Conservation (phyloP, 2,888 invertebrate genomes). For the Drosophila birchii region DNA sequence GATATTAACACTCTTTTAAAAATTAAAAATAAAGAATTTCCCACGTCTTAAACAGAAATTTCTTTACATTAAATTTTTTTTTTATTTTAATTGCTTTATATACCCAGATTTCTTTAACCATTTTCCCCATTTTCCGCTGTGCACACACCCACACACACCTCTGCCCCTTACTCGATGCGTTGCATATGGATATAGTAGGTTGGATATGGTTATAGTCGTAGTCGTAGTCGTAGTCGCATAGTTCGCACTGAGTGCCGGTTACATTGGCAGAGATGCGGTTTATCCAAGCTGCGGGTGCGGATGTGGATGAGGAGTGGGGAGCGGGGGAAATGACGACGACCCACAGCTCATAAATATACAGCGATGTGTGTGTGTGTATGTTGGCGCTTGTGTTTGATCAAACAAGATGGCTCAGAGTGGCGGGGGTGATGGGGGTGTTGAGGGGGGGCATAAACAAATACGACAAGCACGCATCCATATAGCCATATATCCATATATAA, state of each 20-base stretch:
- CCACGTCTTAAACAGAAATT: neutral
- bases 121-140: constrained; percentile 2
- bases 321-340: constrained; percentile 11
- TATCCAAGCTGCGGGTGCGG: constrained; percentile 28
- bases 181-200: constrained; percentile 9
- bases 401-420: constrained; percentile 58
- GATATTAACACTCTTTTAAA: neutral
- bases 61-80: neutral
- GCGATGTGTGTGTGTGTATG: constrained; percentile 39
- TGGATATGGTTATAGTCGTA: neutral
- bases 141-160: neutral
- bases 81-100: neutral
- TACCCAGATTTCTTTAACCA: too few relatives aligned
- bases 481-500: constrained; percentile 14
- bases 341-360: constrained; percentile 74
- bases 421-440: too few relatives aligned
- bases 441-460: constrained; percentile 51
- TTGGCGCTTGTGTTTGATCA: constrained; percentile 65
- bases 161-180: neutral
- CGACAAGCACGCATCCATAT: constrained; percentile 33
- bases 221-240: constrained; percentile 14
- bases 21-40: neutral
- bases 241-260: constrained; percentile 20
- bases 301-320: neutral
- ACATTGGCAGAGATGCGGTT: constrained; percentile 41